Evolutionary conservation across 2,888 invertebrate species (phyloP).

Genomic region (Temnothorax ravouxi): DNA sequence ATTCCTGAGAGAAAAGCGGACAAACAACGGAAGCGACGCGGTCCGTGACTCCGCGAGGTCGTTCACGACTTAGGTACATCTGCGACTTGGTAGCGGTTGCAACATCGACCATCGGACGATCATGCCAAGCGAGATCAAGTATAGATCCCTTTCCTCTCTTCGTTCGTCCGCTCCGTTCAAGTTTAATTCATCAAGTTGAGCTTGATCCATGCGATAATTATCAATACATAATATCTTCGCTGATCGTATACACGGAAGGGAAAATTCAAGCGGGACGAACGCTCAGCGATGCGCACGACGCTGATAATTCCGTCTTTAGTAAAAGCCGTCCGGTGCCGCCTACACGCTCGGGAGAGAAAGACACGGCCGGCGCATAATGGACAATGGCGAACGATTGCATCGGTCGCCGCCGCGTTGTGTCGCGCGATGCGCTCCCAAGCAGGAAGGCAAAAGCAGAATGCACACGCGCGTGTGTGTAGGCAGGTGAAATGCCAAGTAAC

Average conservation of each 20-base stretch:
- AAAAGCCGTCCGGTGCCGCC: conserved; percentile 49
- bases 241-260: neutral
- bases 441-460: conserved; percentile 60
- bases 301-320: conserved; percentile 34
- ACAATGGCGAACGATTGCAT: conserved; percentile 67
- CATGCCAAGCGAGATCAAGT: neutral
- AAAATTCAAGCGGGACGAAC: neutral
- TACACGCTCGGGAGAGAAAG: conserved; percentile 32
- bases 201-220: neutral
- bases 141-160: neutral
- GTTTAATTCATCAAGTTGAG: neutral
- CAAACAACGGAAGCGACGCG: conserved; percentile 56
- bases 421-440: conserved; percentile 57
- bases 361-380: conserved; percentile 56
- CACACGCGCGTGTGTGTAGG: conserved; percentile 67
- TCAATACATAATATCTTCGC: neutral
- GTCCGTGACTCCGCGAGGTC: conserved; percentile 48
- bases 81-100: conserved; percentile 13
- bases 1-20: conserved; percentile 49
- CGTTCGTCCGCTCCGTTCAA: too few relatives aligned
- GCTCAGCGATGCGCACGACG: neutral
- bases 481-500: conserved; percentile 62
- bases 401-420: conserved; percentile 18
- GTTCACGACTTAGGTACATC: conserved; percentile 23
- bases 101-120: neutral